These are phyloP conservation scores for Meloidogyne floridensis DNA, from an alignment of 1,140 invertebrate genomes.

Conservation along the genomic window DNA sequence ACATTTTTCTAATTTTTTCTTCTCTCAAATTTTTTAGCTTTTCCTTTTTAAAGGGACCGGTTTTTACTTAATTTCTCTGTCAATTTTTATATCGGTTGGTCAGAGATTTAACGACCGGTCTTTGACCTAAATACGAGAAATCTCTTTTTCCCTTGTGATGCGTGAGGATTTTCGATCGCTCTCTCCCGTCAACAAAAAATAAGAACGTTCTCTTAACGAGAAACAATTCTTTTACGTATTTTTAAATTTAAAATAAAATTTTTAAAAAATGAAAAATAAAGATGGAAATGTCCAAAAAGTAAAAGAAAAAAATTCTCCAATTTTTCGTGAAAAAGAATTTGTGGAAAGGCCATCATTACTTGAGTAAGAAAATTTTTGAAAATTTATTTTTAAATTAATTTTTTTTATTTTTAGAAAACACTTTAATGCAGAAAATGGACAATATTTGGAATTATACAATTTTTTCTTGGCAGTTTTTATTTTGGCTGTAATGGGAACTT, in stretches of 20 bases:
- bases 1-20: too few relatives aligned
- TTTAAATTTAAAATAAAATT: not conserved
- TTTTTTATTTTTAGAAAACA: conserved; percentile 27
- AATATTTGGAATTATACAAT: conserved; percentile 49
- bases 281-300: not conserved
- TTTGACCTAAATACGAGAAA: not conserved
- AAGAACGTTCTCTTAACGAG: not conserved
- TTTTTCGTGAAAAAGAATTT: not conserved
- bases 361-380: not conserved
- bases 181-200: not conserved
- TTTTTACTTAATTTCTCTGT: not conserved
- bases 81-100: not conserved
- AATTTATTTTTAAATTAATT: conserved; percentile 9
- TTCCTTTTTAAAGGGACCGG: not conserved
- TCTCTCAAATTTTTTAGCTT: not conserved
- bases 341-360: not conserved
- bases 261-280: not conserved
- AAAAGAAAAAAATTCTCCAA: not conserved
- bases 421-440: conserved; percentile 36
- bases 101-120: not conserved
- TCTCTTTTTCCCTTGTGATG: not conserved
- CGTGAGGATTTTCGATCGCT: not conserved
- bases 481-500: conserved; percentile 42
- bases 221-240: not conserved
- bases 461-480: conserved; percentile 56